Base-by-base conservation (phyloP, 2,888 invertebrate genomes). In the Lasioglossum vierecki region DNA sequence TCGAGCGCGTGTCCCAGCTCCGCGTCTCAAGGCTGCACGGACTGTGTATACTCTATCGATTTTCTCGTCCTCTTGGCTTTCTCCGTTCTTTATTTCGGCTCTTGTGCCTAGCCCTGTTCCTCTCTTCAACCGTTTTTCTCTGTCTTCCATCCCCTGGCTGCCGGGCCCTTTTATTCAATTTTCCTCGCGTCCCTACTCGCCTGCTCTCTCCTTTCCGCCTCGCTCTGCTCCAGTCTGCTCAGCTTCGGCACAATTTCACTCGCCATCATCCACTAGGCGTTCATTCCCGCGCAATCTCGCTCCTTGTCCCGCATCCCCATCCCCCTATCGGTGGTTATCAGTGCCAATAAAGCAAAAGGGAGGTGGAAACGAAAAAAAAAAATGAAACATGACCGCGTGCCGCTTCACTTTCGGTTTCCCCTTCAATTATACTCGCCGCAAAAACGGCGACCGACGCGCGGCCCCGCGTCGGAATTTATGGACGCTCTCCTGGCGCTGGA, bases 391-490 rank as follows among this genome's bases (percentile, higher is more conserved):
- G 22, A 22, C 46, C 26, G 41, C 35, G 26, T 18, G 18, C 68
- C 66, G 57, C 4, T n/a, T 30, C 26, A 46, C 41, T 73, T 66
- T 77, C 44, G 30, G 15, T 80, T 76, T 44, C 15, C 15, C 44
- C 70, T 72, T 77, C 79, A 77, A 82, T 84, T 74, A 63, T 63
- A 39, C 35, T 35, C n/a, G n/a, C 63, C n/a, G 60, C 35, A 18
- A 49, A 46, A 46, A 22, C 49, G 11, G 30, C n/a, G n/a, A 49
- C 11, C 49, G 82, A 22, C 18, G 26, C 66, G 44, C 35, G 68
- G 41, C 46, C 4, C 46, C 15, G 46, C 72, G 53, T 63, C 5
- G 35, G 46, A 70, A 80, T 80, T 82, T 80, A 80, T 70, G 46
- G 60, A 1, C 26, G n/a, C 30, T 57, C 9, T 39, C 13, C 53